phyloP scores from a whole-genome alignment of 2,113 vertebrate genomes.

The Rhinopomastus cyanomelas region DNA sequence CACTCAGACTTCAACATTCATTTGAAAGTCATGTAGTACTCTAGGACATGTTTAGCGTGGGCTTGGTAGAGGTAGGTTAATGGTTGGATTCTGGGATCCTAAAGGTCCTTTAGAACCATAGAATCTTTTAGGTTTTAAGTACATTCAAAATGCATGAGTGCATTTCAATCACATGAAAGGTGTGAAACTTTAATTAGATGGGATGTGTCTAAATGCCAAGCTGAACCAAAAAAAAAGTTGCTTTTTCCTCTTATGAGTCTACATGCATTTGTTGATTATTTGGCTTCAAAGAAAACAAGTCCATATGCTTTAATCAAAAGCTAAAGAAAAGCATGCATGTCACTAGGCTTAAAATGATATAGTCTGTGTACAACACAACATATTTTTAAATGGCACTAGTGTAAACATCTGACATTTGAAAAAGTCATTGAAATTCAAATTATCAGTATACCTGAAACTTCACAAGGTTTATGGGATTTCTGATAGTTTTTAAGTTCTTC shows the following conservation, averaged over 20 bases:
- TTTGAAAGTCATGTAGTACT: neutral
- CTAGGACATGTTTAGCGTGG: too few relatives aligned
- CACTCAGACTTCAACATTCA: conserved; percentile 20
- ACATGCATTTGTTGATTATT: conserved; percentile 40
- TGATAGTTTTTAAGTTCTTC: conserved; percentile 69
- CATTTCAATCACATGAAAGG: conserved; percentile 38
- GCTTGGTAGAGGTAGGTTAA: too few relatives aligned
- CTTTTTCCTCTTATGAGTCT: conserved; percentile 36
- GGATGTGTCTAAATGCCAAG: conserved; percentile 9
- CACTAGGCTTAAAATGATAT: conserved; percentile 39
- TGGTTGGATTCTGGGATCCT: too few relatives aligned
- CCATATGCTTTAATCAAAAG: conserved; percentile 46
- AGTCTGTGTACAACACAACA: conserved; percentile 6
- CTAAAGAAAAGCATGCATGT: conserved; percentile 44
- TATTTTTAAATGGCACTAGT: conserved; percentile 30
- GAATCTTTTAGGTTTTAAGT: too few relatives aligned
- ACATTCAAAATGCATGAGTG: conserved; percentile 37
- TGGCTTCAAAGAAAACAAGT: conserved; percentile 51
- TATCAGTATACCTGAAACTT: conserved; percentile 84
- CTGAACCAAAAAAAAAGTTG: conserved; percentile 23
- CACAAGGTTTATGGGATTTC: conserved; percentile 74
- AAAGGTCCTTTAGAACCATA: too few relatives aligned
- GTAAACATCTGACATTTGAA: neutral
- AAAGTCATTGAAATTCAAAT: neutral
- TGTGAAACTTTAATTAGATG: conserved; percentile 47